These are phyloP conservation scores for Manduca sexta DNA, from an alignment of 1,140 invertebrate species.

Conservation along the genomic window DNA sequence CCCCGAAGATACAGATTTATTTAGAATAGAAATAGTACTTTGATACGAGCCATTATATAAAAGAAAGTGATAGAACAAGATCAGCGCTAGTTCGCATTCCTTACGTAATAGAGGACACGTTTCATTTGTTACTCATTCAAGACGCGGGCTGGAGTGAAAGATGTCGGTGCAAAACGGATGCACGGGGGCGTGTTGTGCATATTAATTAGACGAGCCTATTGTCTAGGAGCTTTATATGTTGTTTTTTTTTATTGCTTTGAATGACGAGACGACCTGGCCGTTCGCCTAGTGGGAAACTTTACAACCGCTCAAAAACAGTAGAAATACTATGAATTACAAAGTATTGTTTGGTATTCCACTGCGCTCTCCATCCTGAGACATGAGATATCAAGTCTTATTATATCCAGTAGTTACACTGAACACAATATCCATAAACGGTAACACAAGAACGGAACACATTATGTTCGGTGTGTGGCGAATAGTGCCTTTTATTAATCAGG, in stretches of 20 bases:
- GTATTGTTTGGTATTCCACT: too few relatives aligned
- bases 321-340: too few relatives aligned
- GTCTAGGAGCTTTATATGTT: conserved; percentile 1
- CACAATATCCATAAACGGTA: too few relatives aligned
- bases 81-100: conserved; percentile 20
- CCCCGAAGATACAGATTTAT: background rate
- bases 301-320: too few relatives aligned
- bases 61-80: conserved; percentile 25
- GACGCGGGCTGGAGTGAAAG: conserved; percentile 25
- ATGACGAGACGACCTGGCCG: too few relatives aligned
- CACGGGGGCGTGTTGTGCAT: conserved; percentile 10
- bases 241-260: background rate
- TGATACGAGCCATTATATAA: conserved; percentile 7
- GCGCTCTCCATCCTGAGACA: too few relatives aligned
- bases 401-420: too few relatives aligned
- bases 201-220: conserved; percentile 5
- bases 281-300: too few relatives aligned
- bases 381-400: too few relatives aligned
- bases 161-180: conserved; percentile 32
- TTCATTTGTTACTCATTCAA: conserved; percentile 23
- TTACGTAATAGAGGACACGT: conserved; percentile 28
- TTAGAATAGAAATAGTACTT: conserved; percentile 9
- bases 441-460: too few relatives aligned
- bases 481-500: too few relatives aligned
- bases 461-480: too few relatives aligned